A percentile compares a stretch with the other conserved stretches of the same genome.
These are phyloP conservation scores for Crossocerus cetratus DNA, from an alignment of 2,888 invertebrate species.

Conservation along the genomic window DNA sequence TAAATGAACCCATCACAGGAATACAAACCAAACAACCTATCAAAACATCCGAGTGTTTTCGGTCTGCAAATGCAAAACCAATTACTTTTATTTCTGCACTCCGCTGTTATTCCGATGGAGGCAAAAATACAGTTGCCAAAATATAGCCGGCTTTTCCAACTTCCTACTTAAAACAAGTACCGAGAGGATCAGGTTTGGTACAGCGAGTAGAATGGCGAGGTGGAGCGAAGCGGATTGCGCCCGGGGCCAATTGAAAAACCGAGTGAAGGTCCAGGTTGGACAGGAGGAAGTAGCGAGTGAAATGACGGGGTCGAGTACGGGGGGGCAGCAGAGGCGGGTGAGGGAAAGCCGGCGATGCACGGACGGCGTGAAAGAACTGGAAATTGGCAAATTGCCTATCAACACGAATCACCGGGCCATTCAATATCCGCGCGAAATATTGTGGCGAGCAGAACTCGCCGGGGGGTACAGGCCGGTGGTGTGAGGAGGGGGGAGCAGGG, in stretches of 20 bases:
- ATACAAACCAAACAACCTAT: too few relatives aligned
- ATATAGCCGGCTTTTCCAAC: too few relatives aligned
- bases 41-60: too few relatives aligned
- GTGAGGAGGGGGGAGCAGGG: constrained; percentile 21
- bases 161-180: too few relatives aligned
- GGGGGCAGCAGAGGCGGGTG: too few relatives aligned
- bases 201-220: background rate
- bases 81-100: too few relatives aligned
- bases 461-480: constrained; percentile 6
- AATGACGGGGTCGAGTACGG: background rate
- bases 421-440: constrained; percentile 65
- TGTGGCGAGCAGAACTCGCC: constrained; percentile 38
- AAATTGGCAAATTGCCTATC: constrained; percentile 67
- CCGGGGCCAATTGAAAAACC: background rate
- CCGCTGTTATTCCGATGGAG: too few relatives aligned
- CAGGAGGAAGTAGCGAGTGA: background rate
- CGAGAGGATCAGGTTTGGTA: background rate
- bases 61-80: too few relatives aligned
- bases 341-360: too few relatives aligned
- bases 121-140: too few relatives aligned
- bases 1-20: too few relatives aligned
- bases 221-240: background rate
- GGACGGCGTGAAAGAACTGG: constrained; percentile 39
- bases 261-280: background rate
- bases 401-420: constrained; percentile 63